Conservation (phyloP, 1,140 invertebrate species). For the Drosophila azteca region DNA sequence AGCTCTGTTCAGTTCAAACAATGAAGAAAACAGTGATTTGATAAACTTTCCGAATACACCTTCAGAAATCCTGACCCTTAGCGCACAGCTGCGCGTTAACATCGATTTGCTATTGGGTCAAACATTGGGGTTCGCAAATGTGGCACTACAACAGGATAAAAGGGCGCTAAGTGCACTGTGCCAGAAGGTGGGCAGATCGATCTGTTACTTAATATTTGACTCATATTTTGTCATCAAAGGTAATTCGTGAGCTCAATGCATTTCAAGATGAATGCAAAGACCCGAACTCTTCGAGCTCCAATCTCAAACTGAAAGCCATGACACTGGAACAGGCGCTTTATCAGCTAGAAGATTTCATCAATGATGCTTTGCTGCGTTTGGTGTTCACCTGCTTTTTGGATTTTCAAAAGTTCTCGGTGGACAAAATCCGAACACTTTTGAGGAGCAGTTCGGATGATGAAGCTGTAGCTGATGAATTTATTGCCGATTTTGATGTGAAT, state of each 20-base stretch:
- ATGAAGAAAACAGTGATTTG: slow-evolving; percentile 28
- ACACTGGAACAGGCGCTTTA: slow-evolving; percentile 64
- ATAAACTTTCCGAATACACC: background rate
- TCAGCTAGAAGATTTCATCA: slow-evolving; percentile 75
- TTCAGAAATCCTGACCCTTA: slow-evolving; percentile 17
- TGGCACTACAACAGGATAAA: slow-evolving; percentile 71
- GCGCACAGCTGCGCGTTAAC: slow-evolving; percentile 54
- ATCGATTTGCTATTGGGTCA: slow-evolving; percentile 71
- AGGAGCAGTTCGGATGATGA: slow-evolving; percentile 38
- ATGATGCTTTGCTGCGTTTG: slow-evolving; percentile 69
- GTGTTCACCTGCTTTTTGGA: slow-evolving; percentile 76
- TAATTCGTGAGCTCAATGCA: slow-evolving; percentile 64
- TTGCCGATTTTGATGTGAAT: slow-evolving; percentile 82
- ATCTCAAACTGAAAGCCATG: slow-evolving; percentile 65
- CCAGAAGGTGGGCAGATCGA: slow-evolving; percentile 61
- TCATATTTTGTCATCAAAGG: slow-evolving; percentile 20
- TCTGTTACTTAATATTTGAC: background rate
- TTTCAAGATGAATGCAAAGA: slow-evolving; percentile 67
- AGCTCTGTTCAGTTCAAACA: slow-evolving; percentile 43
- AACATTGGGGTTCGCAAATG: slow-evolving; percentile 76
- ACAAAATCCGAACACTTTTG: slow-evolving; percentile 67
- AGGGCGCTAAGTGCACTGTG: slow-evolving; percentile 75
- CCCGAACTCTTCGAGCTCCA: slow-evolving; percentile 2
- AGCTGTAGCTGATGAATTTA: slow-evolving; percentile 63
- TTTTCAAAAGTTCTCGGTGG: slow-evolving; percentile 71